phyloP scores from a whole-genome alignment of 2,888 invertebrate species.

The Ichneumoninae sp. region DNA sequence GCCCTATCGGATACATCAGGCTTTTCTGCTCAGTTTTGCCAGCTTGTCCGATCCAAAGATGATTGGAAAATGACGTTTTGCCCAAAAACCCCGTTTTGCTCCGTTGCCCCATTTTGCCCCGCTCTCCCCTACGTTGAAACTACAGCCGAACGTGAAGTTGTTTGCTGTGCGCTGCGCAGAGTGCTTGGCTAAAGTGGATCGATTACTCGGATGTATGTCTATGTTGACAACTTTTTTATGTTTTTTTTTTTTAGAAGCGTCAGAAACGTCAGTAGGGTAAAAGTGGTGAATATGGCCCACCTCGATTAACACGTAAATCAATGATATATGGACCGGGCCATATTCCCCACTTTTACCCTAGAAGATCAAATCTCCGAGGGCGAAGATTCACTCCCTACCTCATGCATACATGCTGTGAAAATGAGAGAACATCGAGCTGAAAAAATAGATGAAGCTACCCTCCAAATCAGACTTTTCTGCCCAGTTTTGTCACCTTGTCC shows the following conservation, averaged over 20 bases:
- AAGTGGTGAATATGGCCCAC: too few relatives aligned
- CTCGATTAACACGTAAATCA: too few relatives aligned
- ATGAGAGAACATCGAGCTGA: slow-evolving; percentile 1
- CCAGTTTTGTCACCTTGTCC: too few relatives aligned
- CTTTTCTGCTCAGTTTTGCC: too few relatives aligned
- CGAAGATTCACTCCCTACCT: slow-evolving; percentile 6
- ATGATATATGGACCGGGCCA: too few relatives aligned
- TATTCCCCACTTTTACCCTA: too few relatives aligned
- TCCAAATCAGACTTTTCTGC: too few relatives aligned
- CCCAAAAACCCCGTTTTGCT: too few relatives aligned
- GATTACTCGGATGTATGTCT: slow-evolving; percentile 55
- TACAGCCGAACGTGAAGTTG: slow-evolving; percentile 47
- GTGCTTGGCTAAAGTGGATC: slow-evolving; percentile 59
- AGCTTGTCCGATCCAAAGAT: too few relatives aligned
- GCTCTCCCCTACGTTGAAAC: slow-evolving; percentile 61
- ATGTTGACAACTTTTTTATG: slow-evolving; percentile 35
- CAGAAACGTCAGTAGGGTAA: neutral
- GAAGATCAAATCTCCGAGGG: slow-evolving; percentile 54
- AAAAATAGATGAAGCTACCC: neutral
- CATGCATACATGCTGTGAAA: slow-evolving; percentile 25
- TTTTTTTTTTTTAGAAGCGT: slow-evolving; percentile 9
- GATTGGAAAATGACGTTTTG: too few relatives aligned
- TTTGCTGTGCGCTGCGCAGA: slow-evolving; percentile 53
- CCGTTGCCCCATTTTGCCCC: too few relatives aligned
- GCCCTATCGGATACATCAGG: too few relatives aligned